Evolutionary conservation across 2,797 vertebrate species (phyloP), one percentile per base, ranked within the genome.

Genomic region (Sciurus carolinensis): DNA sequence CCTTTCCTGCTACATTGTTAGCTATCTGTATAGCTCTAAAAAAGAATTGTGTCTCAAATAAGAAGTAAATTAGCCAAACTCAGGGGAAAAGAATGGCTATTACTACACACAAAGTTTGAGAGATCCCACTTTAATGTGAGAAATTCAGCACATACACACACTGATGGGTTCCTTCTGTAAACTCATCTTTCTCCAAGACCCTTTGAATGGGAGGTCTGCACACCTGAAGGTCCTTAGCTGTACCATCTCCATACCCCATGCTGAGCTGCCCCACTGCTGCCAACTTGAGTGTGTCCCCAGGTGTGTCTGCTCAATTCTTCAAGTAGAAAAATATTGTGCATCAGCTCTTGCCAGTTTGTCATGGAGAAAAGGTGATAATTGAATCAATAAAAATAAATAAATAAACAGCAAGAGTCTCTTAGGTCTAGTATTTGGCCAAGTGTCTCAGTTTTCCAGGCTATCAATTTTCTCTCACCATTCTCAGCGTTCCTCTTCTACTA

Each of bases 11-110:
- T 79, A 69, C 24, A 84, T 52, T 44, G 71, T 71, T 82, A 92
- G 50, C 90, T 82, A 39, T 95, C 59, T 86, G 42, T 36, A 33
- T 1, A 62, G 30, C 66, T 52, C 57, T 94, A 72, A 90, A 87
- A 95, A 92, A 82, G 77, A 89, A 83, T 26, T 50, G 26, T 89
- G 14, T 80, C 75, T 87, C 62, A 76, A 87, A 76, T 86, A 88
- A 90, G 87, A 93, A 92, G 52, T 75, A 92, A 95, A 80, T 85
- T 85, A 87, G 39, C 36, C 64, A 73, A 24, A 84, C 39, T 89
- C 2, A 5, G 24, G 66, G 75, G 57, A 36, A 88, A 57, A 86
- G 13, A 91, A 64, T n/a, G 44, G 50, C 62, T 79, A 57, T 90
- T 83, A 83, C 28, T 42, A 75, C 15, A 50, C 24, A 72, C 12